These are phyloP conservation scores for Uloborus diversus DNA, from an alignment of 1,140 invertebrate genomes.

Conservation along the genomic window DNA sequence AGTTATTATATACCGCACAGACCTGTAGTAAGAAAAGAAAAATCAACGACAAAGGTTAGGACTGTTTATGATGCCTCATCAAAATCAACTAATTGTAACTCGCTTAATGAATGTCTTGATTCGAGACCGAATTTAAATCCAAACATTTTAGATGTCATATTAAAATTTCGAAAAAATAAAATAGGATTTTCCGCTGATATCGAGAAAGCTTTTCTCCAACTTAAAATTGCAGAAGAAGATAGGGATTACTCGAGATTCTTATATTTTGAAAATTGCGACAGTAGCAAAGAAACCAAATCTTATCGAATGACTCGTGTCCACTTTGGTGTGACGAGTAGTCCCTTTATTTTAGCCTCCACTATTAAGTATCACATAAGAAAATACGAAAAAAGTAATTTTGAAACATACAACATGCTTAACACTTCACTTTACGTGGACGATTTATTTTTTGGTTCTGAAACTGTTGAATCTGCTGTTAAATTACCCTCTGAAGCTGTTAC, in stretches of 20 bases:
- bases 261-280: too few species aligned
- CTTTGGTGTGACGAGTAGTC: not conserved
- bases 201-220: not conserved
- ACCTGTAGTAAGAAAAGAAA: constrained; percentile 1
- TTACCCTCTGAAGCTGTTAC: not conserved
- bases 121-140: not conserved
- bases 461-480: not conserved
- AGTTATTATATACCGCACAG: constrained; percentile 31
- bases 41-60: not conserved
- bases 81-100: not conserved
- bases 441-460: not conserved
- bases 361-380: constrained; percentile 9
- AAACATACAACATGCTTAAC: not conserved
- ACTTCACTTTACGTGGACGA: constrained; percentile 3
- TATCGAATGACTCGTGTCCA: not conserved
- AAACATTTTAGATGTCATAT: constrained; percentile 23
- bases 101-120: constrained; percentile 21
- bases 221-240: constrained; percentile 14
- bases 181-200: constrained; percentile 7
- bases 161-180: constrained; percentile 22
- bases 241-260: constrained; percentile 10
- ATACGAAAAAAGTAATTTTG: not conserved
- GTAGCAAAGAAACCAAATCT: not conserved
- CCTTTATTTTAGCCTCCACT: not conserved
- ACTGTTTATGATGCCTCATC: constrained; percentile 24